Base-by-base conservation (phyloP, 2,797 vertebrate genomes). In the Etheostoma perlongum region DNA sequence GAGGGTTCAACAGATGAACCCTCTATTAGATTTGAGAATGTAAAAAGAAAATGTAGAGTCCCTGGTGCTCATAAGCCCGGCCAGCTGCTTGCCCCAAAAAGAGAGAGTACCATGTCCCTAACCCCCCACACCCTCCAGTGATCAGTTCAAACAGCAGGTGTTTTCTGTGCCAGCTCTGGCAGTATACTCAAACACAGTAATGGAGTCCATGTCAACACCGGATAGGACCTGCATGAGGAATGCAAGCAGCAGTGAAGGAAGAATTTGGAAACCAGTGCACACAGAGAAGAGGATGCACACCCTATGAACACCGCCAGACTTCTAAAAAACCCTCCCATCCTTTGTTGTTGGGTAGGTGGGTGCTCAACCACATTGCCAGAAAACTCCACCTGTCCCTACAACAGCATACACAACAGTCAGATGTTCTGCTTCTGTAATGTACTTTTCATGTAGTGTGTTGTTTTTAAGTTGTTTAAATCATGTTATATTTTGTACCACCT, bases 1-100 rank as follows among this genome's bases (percentile, higher is more conserved):
- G n/a, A n/a, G n/a, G n/a, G n/a, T n/a, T n/a, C n/a, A n/a, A n/a
- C 91, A 93, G 91, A 90, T 93, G 91, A 92, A 86, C 78, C 74
- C 85, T 76, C 74, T 78, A 76, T 72, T 61, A 76, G 85, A 59
- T 86, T 74, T 63, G 86, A 79, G 85, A 87, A 87, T 75, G 66
- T 62, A 63, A 69, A 64, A 67, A 72, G 86, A 79, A 78, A 79
- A 76, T 65, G 68, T 60, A 78, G 67, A 86, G 85, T 87, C 85
- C 76, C 84, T 74, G 79, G 76, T 86, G 84, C 81, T 86, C 74
- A 71, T 85, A 85, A 86, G 80, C 76, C 72, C 40, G 53, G 64
- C 85, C 87, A 88, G 85, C 84, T 83, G 78, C 83, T 80, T 80
- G 64, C 58, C 73, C 69, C 63, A 64, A 55, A 25, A 67, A 46